Percentiles rank a stretch among this genome's conserved stretches.
phyloP scores from a whole-genome alignment of 64 coral and sea anemone genomes.

The Dendronephthya gigantea region DNA sequence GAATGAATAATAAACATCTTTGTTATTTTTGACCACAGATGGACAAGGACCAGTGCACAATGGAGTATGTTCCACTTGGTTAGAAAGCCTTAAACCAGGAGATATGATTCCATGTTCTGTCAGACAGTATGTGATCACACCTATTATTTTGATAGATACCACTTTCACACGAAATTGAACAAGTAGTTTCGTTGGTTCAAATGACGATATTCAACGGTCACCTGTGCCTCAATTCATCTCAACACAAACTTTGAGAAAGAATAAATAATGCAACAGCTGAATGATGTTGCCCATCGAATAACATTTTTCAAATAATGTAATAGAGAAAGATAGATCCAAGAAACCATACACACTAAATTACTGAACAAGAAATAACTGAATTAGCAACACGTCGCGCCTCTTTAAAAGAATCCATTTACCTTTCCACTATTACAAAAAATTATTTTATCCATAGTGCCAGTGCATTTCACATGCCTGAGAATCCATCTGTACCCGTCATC shows the following conservation, averaged over 20 bases:
- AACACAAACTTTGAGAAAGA: too few relatives aligned
- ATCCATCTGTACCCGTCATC: conserved; percentile 60
- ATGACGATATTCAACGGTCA: too few relatives aligned
- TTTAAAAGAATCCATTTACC: neutral
- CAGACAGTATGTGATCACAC: conserved; percentile 54
- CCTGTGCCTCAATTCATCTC: too few relatives aligned
- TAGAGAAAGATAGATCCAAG: neutral
- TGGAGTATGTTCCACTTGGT: conserved; percentile 56
- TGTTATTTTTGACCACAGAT: conserved; percentile 17
- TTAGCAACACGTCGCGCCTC: neutral
- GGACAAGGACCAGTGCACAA: conserved; percentile 23
- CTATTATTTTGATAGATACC: too few relatives aligned
- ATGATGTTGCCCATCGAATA: too few relatives aligned
- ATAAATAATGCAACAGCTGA: too few relatives aligned
- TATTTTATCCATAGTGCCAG: conserved; percentile 50
- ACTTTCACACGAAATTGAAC: too few relatives aligned
- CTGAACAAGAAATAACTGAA: too few relatives aligned
- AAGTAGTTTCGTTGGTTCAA: too few relatives aligned
- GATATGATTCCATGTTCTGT: conserved; percentile 53
- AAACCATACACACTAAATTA: too few relatives aligned
- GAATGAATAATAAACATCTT: neutral
- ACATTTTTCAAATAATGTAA: neutral
- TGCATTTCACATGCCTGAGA: conserved; percentile 91
- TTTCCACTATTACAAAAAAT: too few relatives aligned
- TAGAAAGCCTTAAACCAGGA: conserved; percentile 44